Base-by-base conservation (phyloP, 1,140 invertebrate species). In the Tetragonula clypearis region DNA sequence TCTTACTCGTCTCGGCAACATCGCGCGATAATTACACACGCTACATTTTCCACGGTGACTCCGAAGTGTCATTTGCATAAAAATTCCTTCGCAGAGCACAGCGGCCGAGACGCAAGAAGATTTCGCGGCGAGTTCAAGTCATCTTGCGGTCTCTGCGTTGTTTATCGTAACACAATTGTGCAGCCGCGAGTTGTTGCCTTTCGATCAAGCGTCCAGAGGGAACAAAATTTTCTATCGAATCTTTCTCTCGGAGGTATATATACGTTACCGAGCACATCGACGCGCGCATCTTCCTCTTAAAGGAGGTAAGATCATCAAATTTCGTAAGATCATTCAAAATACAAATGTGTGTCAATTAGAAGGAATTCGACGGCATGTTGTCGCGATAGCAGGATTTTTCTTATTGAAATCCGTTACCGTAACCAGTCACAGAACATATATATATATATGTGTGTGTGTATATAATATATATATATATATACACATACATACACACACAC, bases 401-500 rank as follows among this genome's bases (percentile, higher is more conserved):
- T 76, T 56, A 58, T 62, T 65, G 26, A 77, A 81, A 30, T 41
- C 65, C 68, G 69, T 83, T 84, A 84, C 72, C 82, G 65, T 74
- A 41, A 75, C 49, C 56, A 69, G 69, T 15, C 76, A 80, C 62
- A 55, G n/a, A 81, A 41, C 68, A 80, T 76, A 68, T 58, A 78
- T 72, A 82, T 75, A 72, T 30, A 55, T 68, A 80, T 76, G 65
- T 62, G 79, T 8, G 30, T 17, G 30, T 17, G 30, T 15, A 66
- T 17, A 78, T 72, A 82, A 72, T n/a, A 41, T 72, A 77, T 76
- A 68, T 62, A 82, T 17, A 66, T 30, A 66, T 9, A 66, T 2
- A 66, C 9, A 75, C 65, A 82, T 71, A 72, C n/a, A 55, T 72
- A 80, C 72, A 68, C 58, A 82, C 8, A 66, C 8, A 66, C 15